Conservation (phyloP, 2,888 invertebrate genomes). For the Adela reaumurella region DNA sequence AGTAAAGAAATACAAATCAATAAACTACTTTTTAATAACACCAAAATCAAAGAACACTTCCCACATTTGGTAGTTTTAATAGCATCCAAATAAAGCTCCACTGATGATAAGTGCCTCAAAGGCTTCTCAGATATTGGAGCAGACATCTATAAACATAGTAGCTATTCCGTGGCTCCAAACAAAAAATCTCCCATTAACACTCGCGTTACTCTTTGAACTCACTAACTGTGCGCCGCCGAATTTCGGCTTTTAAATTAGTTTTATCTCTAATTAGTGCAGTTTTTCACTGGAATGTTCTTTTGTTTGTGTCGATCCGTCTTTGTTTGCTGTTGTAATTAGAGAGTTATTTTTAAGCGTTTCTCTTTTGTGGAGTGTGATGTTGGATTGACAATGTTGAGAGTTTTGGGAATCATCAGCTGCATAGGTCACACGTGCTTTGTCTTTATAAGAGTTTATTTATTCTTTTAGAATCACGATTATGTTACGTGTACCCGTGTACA, state of each 20-base stretch:
- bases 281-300: slow-evolving; percentile 14
- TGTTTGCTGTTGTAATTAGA: background rate
- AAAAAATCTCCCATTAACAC: slow-evolving; percentile 29
- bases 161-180: background rate
- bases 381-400: too few species aligned
- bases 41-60: too few species aligned
- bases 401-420: too few species aligned
- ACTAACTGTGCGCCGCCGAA: slow-evolving; percentile 19
- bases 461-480: too few species aligned
- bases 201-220: slow-evolving; percentile 32
- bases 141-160: background rate
- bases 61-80: too few species aligned
- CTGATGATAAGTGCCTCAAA: background rate
- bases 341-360: background rate
- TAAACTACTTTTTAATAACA: too few species aligned
- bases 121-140: background rate
- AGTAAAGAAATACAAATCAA: too few species aligned
- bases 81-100: background rate
- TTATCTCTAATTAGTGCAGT: slow-evolving; percentile 41
- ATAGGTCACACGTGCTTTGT: too few species aligned
- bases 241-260: slow-evolving; percentile 24
- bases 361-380: too few species aligned
- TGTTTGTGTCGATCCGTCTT: background rate
- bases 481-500: too few species aligned
- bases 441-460: too few species aligned